Percentiles rank a stretch among this genome's conserved stretches.
Conservation (phyloP, 1,140 invertebrate species). For the Chironomus tepperi region DNA sequence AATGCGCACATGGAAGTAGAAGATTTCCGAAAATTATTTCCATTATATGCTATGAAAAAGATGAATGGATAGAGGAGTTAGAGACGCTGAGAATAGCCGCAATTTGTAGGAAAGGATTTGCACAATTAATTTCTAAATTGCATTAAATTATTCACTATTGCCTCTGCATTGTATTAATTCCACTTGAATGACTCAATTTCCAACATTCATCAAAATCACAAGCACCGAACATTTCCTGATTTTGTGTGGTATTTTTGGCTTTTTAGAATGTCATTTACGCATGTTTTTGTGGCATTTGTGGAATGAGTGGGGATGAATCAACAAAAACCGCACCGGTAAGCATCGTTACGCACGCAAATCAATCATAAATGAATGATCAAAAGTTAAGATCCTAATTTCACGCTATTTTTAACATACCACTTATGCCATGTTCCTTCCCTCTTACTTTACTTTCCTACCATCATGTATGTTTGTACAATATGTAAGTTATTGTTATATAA, state of each 20-base stretch:
- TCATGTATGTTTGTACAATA: too few species aligned
- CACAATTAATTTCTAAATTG: constrained; percentile 6
- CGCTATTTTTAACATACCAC: neutral
- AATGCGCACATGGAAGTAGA: too few species aligned
- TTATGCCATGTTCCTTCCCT: too few species aligned
- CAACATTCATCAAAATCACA: constrained; percentile 5
- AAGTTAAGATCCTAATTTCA: neutral
- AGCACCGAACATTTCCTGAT: neutral
- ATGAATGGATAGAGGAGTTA: too few species aligned
- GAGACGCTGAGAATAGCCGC: too few species aligned
- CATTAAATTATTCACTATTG: neutral
- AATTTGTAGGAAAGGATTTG: neutral
- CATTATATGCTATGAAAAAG: too few species aligned
- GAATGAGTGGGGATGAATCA: neutral
- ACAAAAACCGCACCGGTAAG: neutral
- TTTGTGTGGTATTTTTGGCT: too few species aligned
- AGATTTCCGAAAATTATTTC: too few species aligned
- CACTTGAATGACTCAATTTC: constrained; percentile 6
- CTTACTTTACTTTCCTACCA: too few species aligned
- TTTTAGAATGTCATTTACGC: neutral
- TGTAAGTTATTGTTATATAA: constrained; percentile 6
- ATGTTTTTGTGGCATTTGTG: neutral
- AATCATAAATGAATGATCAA: constrained; percentile 14
- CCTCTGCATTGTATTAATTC: neutral
- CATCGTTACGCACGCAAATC: neutral